These are phyloP conservation scores for Colinus virginianus DNA, from an alignment of 2,113 vertebrate species.

Conservation along the genomic window DNA sequence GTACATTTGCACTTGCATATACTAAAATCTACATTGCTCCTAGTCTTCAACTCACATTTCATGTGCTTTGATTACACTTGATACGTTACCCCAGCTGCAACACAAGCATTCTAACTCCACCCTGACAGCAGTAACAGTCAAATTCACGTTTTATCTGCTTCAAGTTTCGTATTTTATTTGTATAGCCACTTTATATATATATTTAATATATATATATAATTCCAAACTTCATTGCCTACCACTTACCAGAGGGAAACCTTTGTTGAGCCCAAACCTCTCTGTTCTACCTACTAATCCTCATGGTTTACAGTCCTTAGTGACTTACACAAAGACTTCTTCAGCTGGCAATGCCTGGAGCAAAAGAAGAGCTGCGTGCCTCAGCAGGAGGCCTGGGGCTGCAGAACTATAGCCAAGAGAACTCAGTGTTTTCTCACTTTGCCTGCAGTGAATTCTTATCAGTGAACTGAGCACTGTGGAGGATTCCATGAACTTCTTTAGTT, in stretches of 20 bases:
- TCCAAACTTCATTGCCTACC: background rate
- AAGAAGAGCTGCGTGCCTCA: background rate
- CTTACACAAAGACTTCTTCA: background rate
- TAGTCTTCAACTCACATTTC: fast-evolving
- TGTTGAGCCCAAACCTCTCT: background rate
- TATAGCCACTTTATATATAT: background rate
- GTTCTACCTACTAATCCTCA: background rate
- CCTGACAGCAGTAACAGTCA: background rate
- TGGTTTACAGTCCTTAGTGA: background rate
- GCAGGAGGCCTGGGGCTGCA: background rate
- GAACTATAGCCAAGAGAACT: background rate
- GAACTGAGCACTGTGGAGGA: background rate
- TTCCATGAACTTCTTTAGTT: background rate
- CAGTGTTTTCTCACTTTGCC: background rate
- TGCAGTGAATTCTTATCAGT: background rate
- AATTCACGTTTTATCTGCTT: background rate
- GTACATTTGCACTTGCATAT: background rate
- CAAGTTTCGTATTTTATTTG: background rate
- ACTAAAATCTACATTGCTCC: background rate
- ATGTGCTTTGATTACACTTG: background rate
- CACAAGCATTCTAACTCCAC: background rate
- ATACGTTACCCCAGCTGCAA: background rate
- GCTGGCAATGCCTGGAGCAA: background rate
- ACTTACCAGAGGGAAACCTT: background rate
- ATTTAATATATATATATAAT: background rate